A percentile compares a stretch with the other conserved stretches of the same genome.
These are phyloP conservation scores for Gadus macrocephalus DNA, from an alignment of 2,113 vertebrate species.

Conservation along the genomic window DNA sequence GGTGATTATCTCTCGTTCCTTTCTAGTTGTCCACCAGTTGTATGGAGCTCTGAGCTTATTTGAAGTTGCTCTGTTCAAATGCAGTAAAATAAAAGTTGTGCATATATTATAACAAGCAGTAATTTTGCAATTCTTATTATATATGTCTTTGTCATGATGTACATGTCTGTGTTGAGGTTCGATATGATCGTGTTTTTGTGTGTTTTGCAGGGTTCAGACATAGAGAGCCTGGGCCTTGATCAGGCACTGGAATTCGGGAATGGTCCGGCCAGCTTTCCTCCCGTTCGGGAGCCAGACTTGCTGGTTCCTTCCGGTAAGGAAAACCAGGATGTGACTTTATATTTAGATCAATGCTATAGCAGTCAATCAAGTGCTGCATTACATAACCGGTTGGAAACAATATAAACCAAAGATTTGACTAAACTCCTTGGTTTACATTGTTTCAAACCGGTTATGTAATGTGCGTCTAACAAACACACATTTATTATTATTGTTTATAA, in stretches of 20 bases:
- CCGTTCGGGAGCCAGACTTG: slow-evolving; percentile 51
- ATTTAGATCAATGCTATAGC: too few species aligned
- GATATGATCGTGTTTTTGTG: slow-evolving; percentile 13
- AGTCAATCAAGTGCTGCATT: too few species aligned
- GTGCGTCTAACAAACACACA: background rate
- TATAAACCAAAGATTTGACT: too few species aligned
- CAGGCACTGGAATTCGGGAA: slow-evolving; percentile 54
- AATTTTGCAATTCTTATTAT: too few species aligned
- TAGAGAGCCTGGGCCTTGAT: slow-evolving; percentile 80
- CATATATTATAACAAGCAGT: too few species aligned
- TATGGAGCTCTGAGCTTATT: background rate
- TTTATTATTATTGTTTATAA: too few species aligned
- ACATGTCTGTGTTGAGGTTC: background rate
- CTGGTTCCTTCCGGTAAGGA: slow-evolving; percentile 61
- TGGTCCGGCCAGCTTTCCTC: slow-evolving; percentile 52
- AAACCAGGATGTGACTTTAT: background rate
- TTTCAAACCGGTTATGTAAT: too few species aligned
- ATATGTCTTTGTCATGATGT: too few species aligned
- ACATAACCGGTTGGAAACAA: too few species aligned
- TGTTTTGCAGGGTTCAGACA: slow-evolving; percentile 81
- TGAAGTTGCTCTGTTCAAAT: background rate
- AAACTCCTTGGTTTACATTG: too few species aligned
- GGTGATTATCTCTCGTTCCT: slow-evolving; percentile 63
- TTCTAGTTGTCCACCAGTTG: background rate
- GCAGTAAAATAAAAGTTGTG: too few species aligned